Evolutionary conservation across 2,888 invertebrate genomes (phyloP).

Genomic region (Leptinotarsa haldemani): DNA sequence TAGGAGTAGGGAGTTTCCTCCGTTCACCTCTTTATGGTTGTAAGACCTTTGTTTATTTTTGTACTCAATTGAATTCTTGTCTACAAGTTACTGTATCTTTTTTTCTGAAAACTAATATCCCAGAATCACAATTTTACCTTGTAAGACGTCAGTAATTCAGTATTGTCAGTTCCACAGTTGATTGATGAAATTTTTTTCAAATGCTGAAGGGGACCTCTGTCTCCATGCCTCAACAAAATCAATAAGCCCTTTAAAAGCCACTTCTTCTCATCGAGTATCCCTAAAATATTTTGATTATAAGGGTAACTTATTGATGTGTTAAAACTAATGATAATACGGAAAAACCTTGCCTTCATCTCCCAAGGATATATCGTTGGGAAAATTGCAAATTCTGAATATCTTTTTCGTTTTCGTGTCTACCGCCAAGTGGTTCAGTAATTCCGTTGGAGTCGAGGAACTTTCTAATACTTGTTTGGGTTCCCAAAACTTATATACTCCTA

Average conservation of each 20-base stretch:
- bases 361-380: slow-evolving; percentile 75
- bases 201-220: slow-evolving; percentile 87
- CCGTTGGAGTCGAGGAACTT: slow-evolving; percentile 52
- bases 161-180: slow-evolving; percentile 74
- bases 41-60: too few species aligned
- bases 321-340: too few species aligned
- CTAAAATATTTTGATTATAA: slow-evolving; percentile 39
- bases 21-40: too few species aligned
- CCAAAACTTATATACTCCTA: slow-evolving; percentile 81
- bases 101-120: too few species aligned
- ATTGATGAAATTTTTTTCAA: slow-evolving; percentile 82
- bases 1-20: too few species aligned
- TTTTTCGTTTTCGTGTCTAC: slow-evolving; percentile 73
- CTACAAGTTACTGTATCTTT: too few species aligned
- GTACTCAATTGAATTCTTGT: too few species aligned
- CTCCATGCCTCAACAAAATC: slow-evolving; percentile 87
- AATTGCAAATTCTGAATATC: slow-evolving; percentile 79
- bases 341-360: slow-evolving; percentile 79
- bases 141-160: slow-evolving; percentile 60
- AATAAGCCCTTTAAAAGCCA: slow-evolving; percentile 79
- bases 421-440: slow-evolving; percentile 65
- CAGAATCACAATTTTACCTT: slow-evolving; percentile 54
- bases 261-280: slow-evolving; percentile 66
- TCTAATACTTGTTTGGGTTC: slow-evolving; percentile 65
- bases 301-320: background rate